Evolutionary conservation across 1,140 invertebrate species (phyloP).

Genomic region (Galleria mellonella): DNA sequence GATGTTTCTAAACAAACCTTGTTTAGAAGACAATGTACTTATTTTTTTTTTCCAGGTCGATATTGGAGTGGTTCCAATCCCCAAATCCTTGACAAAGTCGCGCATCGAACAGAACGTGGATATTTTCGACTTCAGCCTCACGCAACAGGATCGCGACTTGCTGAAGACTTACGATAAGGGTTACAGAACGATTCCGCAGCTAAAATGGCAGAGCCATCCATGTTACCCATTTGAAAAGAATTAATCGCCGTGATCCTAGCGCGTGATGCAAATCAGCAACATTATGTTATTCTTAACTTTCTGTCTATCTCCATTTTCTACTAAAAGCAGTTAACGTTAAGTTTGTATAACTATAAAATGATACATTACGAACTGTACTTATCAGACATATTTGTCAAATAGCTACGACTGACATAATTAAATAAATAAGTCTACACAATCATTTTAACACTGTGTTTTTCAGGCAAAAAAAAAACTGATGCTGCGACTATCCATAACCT

Average conservation of each 20-base stretch:
- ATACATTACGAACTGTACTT: too few relatives aligned
- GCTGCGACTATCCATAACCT: too few relatives aligned
- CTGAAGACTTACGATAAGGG: constrained; percentile 76
- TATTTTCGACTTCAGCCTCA: constrained; percentile 85
- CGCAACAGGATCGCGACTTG: constrained; percentile 74
- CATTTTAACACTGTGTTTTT: too few relatives aligned
- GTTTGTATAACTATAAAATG: too few relatives aligned
- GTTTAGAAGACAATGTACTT: too few relatives aligned
- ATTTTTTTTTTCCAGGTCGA: constrained; percentile 78
- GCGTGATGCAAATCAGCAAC: not conserved
- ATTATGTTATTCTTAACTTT: not conserved
- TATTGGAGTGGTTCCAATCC: constrained; percentile 85
- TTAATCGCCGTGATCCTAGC: not conserved
- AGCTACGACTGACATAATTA: too few relatives aligned
- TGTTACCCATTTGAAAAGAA: constrained; percentile 69
- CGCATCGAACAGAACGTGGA: constrained; percentile 86
- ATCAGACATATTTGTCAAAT: too few relatives aligned
- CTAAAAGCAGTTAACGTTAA: too few relatives aligned
- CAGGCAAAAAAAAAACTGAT: too few relatives aligned
- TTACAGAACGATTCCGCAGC: constrained; percentile 69
- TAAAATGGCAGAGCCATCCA: constrained; percentile 47
- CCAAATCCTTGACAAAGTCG: constrained; percentile 86
- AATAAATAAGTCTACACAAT: too few relatives aligned
- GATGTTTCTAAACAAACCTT: too few relatives aligned
- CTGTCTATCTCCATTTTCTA: too few relatives aligned